Conservation (phyloP, 2,113 vertebrate genomes). For the Plecotus auritus region DNA sequence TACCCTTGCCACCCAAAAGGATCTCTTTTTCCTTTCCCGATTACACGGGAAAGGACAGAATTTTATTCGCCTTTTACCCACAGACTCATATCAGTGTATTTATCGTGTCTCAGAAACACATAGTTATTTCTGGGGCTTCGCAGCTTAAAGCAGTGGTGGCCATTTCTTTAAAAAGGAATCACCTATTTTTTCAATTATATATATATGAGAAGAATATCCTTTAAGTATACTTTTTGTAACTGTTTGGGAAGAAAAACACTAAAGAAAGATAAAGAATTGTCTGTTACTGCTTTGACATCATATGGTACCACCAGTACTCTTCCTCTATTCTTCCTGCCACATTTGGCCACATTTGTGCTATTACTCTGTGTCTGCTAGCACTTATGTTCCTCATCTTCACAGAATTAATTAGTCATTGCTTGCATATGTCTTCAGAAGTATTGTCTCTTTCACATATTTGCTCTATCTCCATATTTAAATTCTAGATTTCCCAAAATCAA, state of each 20-base stretch:
- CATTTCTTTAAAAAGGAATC: background rate
- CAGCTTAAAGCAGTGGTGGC: background rate
- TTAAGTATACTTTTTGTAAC: background rate
- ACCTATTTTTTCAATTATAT: background rate
- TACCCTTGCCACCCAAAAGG: background rate
- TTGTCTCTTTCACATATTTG: background rate
- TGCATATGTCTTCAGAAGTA: background rate
- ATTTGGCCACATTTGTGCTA: background rate
- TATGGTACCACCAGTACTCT: background rate
- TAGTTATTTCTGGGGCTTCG: background rate
- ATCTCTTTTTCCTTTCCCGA: background rate
- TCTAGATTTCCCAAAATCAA: background rate
- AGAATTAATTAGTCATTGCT: background rate
- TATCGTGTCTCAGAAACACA: background rate
- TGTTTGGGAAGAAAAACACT: background rate
- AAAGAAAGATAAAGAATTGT: background rate
- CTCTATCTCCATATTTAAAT: background rate
- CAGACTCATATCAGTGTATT: background rate
- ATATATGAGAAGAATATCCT: background rate
- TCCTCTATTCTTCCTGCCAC: background rate
- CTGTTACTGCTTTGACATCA: background rate
- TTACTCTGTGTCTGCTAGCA: background rate
- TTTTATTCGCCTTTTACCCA: background rate
- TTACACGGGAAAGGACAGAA: background rate
- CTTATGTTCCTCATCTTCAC: background rate